These are phyloP conservation scores for Stichopus chloronotus DNA, from an alignment of 35 echinoderm and acorn worm species.

Conservation along the genomic window DNA sequence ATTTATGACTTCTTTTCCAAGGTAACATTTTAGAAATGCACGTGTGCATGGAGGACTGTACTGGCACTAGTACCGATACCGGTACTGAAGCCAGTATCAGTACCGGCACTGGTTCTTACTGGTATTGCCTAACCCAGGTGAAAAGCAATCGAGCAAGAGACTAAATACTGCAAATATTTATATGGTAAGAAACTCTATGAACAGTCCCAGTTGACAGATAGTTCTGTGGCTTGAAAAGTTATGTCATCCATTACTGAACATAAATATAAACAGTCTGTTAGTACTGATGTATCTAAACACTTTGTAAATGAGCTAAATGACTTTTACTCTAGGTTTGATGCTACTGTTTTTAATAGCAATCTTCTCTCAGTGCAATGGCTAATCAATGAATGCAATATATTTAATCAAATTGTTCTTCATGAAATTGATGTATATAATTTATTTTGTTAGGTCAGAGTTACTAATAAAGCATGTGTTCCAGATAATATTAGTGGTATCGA, in stretches of 20 bases:
- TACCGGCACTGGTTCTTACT: too few species aligned
- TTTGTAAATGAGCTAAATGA: slow-evolving; percentile 65
- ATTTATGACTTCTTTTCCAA: too few species aligned
- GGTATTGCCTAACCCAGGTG: background rate
- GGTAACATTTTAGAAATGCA: too few species aligned
- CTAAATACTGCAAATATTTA: background rate
- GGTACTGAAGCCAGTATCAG: too few species aligned
- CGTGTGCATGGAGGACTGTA: too few species aligned
- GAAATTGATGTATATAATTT: slow-evolving; percentile 33
- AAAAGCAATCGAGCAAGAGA: slow-evolving; percentile 7
- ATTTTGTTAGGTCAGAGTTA: slow-evolving; percentile 36
- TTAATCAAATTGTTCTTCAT: background rate
- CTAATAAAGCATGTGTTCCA: slow-evolving; percentile 53
- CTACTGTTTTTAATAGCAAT: background rate
- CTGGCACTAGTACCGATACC: too few species aligned
- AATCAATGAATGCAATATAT: background rate
- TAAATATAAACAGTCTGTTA: background rate
- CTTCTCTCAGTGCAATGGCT: slow-evolving; percentile 24
- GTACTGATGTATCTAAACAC: background rate
- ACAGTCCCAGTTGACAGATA: slow-evolving; percentile 1
- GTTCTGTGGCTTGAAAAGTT: slow-evolving; percentile 30
- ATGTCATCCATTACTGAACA: background rate
- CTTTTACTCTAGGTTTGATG: slow-evolving; percentile 69
- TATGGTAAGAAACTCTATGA: slow-evolving; percentile 29
- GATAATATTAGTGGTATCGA: slow-evolving; percentile 58